Base-by-base conservation (phyloP, 2,888 invertebrate genomes). In the Leptothorax acervorum region DNA sequence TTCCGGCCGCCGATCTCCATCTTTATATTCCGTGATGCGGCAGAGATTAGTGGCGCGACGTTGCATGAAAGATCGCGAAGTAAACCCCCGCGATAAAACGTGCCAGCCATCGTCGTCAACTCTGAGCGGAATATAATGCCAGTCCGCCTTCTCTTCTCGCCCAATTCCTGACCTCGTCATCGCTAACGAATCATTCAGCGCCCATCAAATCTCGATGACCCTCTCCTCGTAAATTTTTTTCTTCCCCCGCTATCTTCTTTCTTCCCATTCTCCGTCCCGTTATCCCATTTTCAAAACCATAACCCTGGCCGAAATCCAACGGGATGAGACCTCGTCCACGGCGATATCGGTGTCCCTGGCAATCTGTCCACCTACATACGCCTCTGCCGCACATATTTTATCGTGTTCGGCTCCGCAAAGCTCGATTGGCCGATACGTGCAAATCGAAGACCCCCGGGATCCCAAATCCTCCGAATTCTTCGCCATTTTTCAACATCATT, bases 111-210 rank as follows among this genome's bases (percentile, higher is more conserved):
- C 79, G 39, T 71, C 35, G 57, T 57, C 78, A 57, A 57, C 79
- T 48, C 79, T 85, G 88, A 87, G 85, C 70, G 74, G 63, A 87
- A 87, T 82, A 85, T 82, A 82, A 62, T 51, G 39, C 51, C 35
- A 6, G 35, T 35, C 35, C 35, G 35, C 6, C 60, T 31, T 48
- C 53, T 57, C 48, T 45, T 23, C 45, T 42, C 35, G 28, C 63
- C 23, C 15, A 39, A 55, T 53, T 53, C 15, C 18, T 39, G 63
- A 74, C 51, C 48, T 55, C 55, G 31, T 71, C 79, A 12, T 53
- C 65, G 28, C 79, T 83, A 88, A 83, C 79, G 88, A 88, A 53
- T 66, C 79, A 78, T 74, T 78, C 62, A 35, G 45, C 6, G 11
- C 18, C 18, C 48, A 63, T 74, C 84, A 70, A 63, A 70, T 70